Base-by-base conservation (phyloP, 2,797 vertebrate genomes). In the Parauchenoglanis ngamensis region DNA sequence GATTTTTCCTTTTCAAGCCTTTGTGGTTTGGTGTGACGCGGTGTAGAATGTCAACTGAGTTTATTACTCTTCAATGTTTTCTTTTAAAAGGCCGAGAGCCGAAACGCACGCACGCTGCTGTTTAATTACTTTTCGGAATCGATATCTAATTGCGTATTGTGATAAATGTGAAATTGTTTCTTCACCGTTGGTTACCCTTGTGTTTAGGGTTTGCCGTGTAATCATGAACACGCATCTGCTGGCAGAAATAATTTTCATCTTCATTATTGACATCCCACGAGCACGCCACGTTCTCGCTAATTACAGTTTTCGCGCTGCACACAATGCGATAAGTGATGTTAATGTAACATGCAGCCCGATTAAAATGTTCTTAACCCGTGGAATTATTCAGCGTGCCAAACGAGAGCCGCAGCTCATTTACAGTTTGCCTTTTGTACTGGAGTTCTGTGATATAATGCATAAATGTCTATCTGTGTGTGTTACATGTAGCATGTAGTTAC, bases 341-440 rank as follows among this genome's bases (percentile, higher is more conserved):
- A 89, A 88, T 88, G 83, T 70, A 61, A 87, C 83, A 61, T 83
- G 86, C 86, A 86, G 75, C 59, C 12, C 75, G 75, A 65, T 88
- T 72, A 88, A 89, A 90, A 87, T 87, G 84, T 83, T 89, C 86
- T 85, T 90, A 88, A 87, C 89, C 90, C 68, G 78, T 88, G 83
- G 86, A 91, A 90, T 90, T 72, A 84, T 68, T 84, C 65, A 72
- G 46, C 25, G 2, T 52, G 49, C 65, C 7, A 1, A 68, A 68
- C 3, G 23, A 31, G 73, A 49, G 23, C 31, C 25, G 31, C 52
- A 46, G 19, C 83, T 61, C 70, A 21, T 57, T 83, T 83, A 56
- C 28, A 35, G 17, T 35, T 68, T 12, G 10, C 82, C 28, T 1
- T 7, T 28, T 35, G 19, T 2, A 19, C 28, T 5, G 19, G 1